Evolutionary conservation across 2,888 invertebrate genomes (phyloP).

Genomic region (Aphelenchoides bicaudatus): DNA sequence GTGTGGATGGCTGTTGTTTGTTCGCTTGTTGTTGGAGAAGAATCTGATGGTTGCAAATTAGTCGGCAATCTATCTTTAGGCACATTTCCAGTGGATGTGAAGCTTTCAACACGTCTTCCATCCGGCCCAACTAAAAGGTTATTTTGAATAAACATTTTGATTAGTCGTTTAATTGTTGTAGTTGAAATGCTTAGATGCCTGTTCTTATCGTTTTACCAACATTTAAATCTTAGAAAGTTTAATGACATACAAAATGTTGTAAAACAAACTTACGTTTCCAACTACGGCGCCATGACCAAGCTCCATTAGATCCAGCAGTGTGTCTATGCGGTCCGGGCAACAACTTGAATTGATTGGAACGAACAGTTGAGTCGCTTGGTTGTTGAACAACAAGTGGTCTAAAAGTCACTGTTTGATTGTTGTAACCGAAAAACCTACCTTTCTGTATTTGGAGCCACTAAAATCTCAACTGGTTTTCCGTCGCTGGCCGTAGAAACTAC

Average conservation of each 20-base stretch:
- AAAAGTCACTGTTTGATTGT: neutral
- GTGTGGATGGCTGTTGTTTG: neutral
- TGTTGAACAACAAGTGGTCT: neutral
- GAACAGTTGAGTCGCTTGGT: constrained; percentile 9
- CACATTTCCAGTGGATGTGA: neutral
- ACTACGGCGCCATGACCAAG: too few species aligned
- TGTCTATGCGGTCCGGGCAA: constrained; percentile 1
- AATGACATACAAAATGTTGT: too few species aligned
- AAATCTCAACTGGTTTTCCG: constrained; percentile 1
- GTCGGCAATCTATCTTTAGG: too few species aligned
- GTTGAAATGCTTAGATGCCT: too few species aligned
- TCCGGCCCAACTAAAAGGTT: constrained; percentile 6
- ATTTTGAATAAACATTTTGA: too few species aligned
- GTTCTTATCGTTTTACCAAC: too few species aligned
- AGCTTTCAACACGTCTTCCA: neutral
- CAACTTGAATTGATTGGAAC: constrained; percentile 5
- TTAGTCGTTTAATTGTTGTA: too few species aligned
- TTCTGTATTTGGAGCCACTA: neutral
- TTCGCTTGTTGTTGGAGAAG: constrained; percentile 1
- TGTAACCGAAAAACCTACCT: neutral
- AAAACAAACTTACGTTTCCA: too few species aligned
- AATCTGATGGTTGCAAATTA: neutral
- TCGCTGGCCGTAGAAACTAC: neutral
- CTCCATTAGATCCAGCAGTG: too few species aligned
- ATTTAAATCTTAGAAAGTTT: too few species aligned